These are phyloP conservation scores for Seriola quinqueradiata DNA, from an alignment of 2,113 vertebrate genomes.

Conservation along the genomic window DNA sequence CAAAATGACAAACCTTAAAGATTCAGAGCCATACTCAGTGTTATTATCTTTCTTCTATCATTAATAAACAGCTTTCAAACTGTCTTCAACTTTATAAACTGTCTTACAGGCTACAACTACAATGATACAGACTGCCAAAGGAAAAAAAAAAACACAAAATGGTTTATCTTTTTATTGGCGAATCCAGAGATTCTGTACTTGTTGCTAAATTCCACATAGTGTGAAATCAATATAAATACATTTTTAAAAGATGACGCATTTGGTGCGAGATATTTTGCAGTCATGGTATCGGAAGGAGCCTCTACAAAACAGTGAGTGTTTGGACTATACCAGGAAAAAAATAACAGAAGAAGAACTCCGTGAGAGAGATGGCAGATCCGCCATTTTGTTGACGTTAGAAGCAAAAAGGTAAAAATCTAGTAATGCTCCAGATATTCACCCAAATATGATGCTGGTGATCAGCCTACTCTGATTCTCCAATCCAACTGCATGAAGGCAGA, in stretches of 20 bases:
- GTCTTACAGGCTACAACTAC: constrained; percentile 16
- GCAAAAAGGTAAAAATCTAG: constrained; percentile 21
- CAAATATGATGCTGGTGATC: constrained; percentile 33
- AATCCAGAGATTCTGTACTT: constrained; percentile 84
- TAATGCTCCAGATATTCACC: constrained; percentile 22
- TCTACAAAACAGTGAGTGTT: constrained; percentile 27
- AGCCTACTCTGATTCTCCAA: constrained; percentile 46
- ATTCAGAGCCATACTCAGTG: constrained; percentile 16
- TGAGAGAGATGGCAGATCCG: background rate
- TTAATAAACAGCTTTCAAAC: constrained; percentile 32
- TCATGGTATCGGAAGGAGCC: constrained; percentile 29
- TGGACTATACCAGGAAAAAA: background rate
- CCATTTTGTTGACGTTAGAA: constrained; percentile 8
- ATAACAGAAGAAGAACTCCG: background rate
- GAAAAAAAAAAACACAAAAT: constrained; percentile 34
- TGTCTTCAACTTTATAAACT: constrained; percentile 5
- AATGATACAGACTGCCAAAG: constrained; percentile 49
- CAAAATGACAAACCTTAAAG: constrained; percentile 21
- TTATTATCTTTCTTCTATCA: background rate
- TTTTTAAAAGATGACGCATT: constrained; percentile 74
- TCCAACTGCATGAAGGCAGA: constrained; percentile 20
- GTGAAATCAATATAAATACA: constrained; percentile 87
- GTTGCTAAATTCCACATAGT: constrained; percentile 75
- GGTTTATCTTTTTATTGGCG: constrained; percentile 80
- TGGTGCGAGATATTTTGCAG: constrained; percentile 55